These are phyloP conservation scores for Ophion obscuratus DNA, from an alignment of 2,888 invertebrate genomes.

Conservation along the genomic window DNA sequence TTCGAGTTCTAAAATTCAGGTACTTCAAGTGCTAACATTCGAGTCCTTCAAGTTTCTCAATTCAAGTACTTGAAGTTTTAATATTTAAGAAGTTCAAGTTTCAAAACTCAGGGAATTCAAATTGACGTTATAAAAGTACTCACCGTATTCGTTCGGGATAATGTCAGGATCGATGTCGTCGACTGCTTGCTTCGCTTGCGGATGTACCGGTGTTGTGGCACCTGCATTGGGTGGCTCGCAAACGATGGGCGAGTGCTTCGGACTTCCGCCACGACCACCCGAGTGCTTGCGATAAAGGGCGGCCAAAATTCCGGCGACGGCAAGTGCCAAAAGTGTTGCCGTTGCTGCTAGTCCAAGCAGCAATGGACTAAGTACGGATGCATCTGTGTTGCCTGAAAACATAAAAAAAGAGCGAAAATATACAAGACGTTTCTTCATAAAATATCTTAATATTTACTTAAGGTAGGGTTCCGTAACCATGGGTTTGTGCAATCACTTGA, in stretches of 20 bases:
- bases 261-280: conserved; percentile 79
- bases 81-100: background rate
- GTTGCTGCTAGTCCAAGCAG: conserved; percentile 91
- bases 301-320: conserved; percentile 91
- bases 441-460: background rate
- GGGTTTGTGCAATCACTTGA: background rate
- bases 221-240: conserved; percentile 82
- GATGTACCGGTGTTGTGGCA: conserved; percentile 83
- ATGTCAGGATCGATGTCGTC: conserved; percentile 94
- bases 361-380: conserved; percentile 88
- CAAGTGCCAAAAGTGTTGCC: conserved; percentile 90
- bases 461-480: background rate
- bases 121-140: conserved; percentile 77
- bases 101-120: background rate
- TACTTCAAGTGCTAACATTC: background rate
- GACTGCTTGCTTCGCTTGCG: conserved; percentile 85
- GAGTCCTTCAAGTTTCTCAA: background rate
- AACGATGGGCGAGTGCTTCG: conserved; percentile 81
- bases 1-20: background rate
- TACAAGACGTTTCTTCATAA: background rate
- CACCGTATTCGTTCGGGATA: conserved; percentile 95
- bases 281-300: conserved; percentile 88
- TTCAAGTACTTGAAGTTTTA: background rate
- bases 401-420: background rate
- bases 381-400: conserved; percentile 77